These are phyloP conservation scores for Natrix natrix DNA, from an alignment of 2,797 vertebrate species.

Conservation along the genomic window DNA sequence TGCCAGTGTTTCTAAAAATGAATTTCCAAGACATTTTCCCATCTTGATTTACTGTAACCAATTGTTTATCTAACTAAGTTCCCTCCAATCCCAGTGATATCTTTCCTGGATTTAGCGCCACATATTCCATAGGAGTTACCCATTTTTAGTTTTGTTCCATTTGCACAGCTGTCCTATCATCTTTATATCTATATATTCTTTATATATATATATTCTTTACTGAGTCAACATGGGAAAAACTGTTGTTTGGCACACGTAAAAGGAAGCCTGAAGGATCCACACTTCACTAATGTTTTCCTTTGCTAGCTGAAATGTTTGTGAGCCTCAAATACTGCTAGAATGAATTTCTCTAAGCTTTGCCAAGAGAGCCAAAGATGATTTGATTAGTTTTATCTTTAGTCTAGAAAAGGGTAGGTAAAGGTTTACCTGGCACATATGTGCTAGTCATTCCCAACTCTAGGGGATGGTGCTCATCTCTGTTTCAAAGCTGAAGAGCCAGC, in stretches of 20 bases:
- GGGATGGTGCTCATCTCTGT: too few relatives aligned
- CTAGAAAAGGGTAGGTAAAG: neutral
- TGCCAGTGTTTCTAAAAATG: neutral
- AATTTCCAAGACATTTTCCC: neutral
- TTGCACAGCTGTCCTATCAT: constrained; percentile 21
- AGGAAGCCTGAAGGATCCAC: constrained; percentile 27
- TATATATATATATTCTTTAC: constrained; percentile 2
- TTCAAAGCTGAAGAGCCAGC: too few relatives aligned
- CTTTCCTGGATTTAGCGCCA: neutral
- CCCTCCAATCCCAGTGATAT: neutral
- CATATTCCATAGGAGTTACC: neutral
- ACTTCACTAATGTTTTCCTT: constrained; percentile 53
- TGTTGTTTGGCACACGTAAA: constrained; percentile 17
- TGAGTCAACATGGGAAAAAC: constrained; percentile 6
- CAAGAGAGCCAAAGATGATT: neutral
- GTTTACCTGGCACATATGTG: too few relatives aligned
- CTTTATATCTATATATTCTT: neutral
- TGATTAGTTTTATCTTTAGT: constrained; percentile 9
- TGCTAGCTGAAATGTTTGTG: constrained; percentile 54
- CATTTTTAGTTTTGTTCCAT: constrained; percentile 26
- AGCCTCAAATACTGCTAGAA: neutral
- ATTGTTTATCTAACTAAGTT: neutral
- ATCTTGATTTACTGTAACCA: neutral
- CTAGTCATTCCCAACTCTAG: too few relatives aligned
- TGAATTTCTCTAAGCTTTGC: constrained; percentile 5